Base-by-base conservation (phyloP, 2,888 invertebrate species). In the Tetragonisca angustula region DNA sequence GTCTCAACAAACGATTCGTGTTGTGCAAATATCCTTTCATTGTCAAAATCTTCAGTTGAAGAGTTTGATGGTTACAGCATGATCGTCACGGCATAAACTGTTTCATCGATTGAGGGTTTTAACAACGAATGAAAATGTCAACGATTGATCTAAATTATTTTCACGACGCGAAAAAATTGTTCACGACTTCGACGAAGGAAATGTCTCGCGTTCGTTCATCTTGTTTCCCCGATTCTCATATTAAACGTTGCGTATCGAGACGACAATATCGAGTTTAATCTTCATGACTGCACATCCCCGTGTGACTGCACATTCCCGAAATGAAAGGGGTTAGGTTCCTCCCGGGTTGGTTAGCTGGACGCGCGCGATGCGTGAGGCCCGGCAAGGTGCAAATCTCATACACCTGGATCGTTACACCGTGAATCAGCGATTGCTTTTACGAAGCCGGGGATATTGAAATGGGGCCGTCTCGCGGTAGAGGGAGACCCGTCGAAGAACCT, bases 351-450 rank as follows among this genome's bases (percentile, higher is more conserved):
- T 73, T 27, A 24, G 24, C 17, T 5, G 68, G 68, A 32, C 64
- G 77, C 1, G 27, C 81, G 79, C 87, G 87, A 86, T 76, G 89
- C 89, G 87, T 87, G 88, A 87, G 88, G 87, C 87, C 79, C 75
- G 85, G 88, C 81, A 87, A 89, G 89, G 89, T 88, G 89, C 88
- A 87, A 88, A 89, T 89, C 86, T 89, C 89, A 80, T 89, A 86
- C 85, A 89, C 89, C 88, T 82, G 88, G 88, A 88, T 88, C 88
- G 89, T 88, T 87, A 89, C 83, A 83, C 76, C 88, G 89, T 88
- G 89, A 88, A 89, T 88, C 88, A 89, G 88, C 88, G 89, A 89
- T 89, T 88, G 88, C 88, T 80, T 88, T 89, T 83, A 87, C 88
- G 88, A 79, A 89, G 89, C 83, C 89, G 79, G 73, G 87, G 83